phyloP scores from a whole-genome alignment of 2,797 vertebrate species.

The Chiloscyllium punctatum region DNA sequence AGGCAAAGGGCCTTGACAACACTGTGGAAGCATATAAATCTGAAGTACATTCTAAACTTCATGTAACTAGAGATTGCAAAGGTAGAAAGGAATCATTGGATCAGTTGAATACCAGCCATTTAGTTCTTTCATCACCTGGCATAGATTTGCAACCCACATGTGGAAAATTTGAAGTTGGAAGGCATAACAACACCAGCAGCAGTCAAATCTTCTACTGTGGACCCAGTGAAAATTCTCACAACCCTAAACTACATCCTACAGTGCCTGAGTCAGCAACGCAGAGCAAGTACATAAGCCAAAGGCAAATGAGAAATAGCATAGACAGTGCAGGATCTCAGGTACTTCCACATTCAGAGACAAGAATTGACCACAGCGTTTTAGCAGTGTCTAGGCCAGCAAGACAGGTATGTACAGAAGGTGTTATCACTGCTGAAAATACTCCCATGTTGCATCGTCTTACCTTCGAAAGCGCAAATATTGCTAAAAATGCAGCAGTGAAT shows the following conservation, averaged over 20 bases:
- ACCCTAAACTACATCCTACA: not conserved
- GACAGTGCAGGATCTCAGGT: not conserved
- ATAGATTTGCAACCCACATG: not conserved
- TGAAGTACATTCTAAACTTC: not conserved
- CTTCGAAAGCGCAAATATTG: not conserved
- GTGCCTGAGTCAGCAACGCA: not conserved
- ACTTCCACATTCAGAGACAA: constrained; percentile 7
- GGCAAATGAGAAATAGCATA: rapidly evolving
- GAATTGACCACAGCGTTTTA: not conserved
- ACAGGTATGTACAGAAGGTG: not conserved
- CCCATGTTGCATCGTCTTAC: constrained; percentile 24
- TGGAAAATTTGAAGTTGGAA: constrained; percentile 44
- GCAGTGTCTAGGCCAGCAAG: not conserved
- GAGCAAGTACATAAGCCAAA: constrained; percentile 40
- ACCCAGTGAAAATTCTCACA: constrained; percentile 49
- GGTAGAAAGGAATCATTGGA: not conserved
- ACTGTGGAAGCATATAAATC: constrained; percentile 29
- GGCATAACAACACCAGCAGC: constrained; percentile 46
- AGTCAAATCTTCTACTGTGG: constrained; percentile 60
- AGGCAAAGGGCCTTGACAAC: constrained; percentile 46
- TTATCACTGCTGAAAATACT: constrained; percentile 5
- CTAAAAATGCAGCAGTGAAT: not conserved
- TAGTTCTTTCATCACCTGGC: not conserved
- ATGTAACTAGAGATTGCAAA: not conserved
- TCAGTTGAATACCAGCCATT: not conserved